These are phyloP conservation scores for Micronycteris hirsuta DNA, from an alignment of 2,113 vertebrate species.

Conservation along the genomic window DNA sequence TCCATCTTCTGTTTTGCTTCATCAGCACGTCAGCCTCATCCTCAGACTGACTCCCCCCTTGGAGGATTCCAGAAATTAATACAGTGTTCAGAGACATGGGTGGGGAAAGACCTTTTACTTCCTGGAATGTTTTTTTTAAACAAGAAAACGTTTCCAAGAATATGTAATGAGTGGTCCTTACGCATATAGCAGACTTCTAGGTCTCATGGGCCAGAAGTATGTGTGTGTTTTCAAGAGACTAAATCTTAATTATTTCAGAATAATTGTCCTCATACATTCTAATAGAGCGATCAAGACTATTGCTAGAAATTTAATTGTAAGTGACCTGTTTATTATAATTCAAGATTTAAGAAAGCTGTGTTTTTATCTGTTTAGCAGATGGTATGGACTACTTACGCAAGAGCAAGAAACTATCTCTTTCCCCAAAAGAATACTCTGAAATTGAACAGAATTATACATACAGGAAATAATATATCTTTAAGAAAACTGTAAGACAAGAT, in stretches of 20 bases:
- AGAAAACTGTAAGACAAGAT: neutral
- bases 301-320: neutral
- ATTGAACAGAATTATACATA: neutral
- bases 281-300: neutral
- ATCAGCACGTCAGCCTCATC: neutral
- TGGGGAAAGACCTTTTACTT: neutral
- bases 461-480: neutral
- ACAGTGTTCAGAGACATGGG: neutral
- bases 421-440: neutral
- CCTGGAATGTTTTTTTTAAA: neutral
- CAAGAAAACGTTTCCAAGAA: neutral
- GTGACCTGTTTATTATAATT: neutral
- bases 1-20: neutral
- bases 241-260: neutral
- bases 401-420: neutral
- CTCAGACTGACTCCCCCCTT: neutral
- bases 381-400: neutral
- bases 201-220: neutral
- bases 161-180: too few species aligned
- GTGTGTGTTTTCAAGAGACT: neutral
- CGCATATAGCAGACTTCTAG: neutral
- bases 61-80: neutral
- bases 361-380: neutral
- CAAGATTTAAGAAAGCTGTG: neutral
- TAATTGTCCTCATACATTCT: neutral